These are phyloP conservation scores for Lordiphosa clarofinis DNA, from an alignment of 1,140 invertebrate genomes.

Conservation along the genomic window DNA sequence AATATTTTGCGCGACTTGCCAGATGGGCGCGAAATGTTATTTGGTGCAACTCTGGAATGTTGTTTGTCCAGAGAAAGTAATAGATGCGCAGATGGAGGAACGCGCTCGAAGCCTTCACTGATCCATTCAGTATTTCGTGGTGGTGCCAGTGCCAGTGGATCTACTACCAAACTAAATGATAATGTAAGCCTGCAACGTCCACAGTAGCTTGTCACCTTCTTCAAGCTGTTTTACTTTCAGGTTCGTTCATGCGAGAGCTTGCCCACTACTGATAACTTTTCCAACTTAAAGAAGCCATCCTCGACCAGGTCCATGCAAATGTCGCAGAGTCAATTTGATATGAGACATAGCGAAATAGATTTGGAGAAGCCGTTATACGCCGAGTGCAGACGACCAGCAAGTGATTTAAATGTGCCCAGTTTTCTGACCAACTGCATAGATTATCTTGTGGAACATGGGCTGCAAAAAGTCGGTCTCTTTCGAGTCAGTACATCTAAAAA, in stretches of 20 bases:
- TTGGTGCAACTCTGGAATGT: constrained; percentile 89
- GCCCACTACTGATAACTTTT: constrained; percentile 31
- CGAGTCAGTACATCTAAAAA: constrained; percentile 94
- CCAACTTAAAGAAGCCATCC: constrained; percentile 30
- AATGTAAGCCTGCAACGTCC: constrained; percentile 33
- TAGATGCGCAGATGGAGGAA: constrained; percentile 13
- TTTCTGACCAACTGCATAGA: constrained; percentile 89
- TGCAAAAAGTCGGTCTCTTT: constrained; percentile 93
- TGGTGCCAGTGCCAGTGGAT: constrained; percentile 15
- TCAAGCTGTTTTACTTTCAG: constrained; percentile 24
- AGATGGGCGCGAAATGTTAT: constrained; percentile 81
- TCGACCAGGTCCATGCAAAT: constrained; percentile 34
- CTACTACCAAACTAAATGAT: constrained; percentile 45
- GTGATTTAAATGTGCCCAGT: constrained; percentile 83
- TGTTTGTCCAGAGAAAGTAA: constrained; percentile 88
- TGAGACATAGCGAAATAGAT: constrained; percentile 82
- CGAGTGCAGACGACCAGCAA: constrained; percentile 1
- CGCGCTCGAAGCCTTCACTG: constrained; percentile 53
- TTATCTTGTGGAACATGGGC: constrained; percentile 88
- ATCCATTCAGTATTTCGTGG: constrained; percentile 50
- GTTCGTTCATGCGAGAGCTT: constrained; percentile 71
- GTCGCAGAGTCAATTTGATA: constrained; percentile 69
- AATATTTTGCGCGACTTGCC: background rate
- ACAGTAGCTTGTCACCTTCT: too few relatives aligned
- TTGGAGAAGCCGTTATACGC: constrained; percentile 43